A percentile compares a stretch with the other conserved stretches of the same genome.
phyloP scores from a whole-genome alignment of 2,888 invertebrate genomes.

The Tetrapedia diversipes region DNA sequence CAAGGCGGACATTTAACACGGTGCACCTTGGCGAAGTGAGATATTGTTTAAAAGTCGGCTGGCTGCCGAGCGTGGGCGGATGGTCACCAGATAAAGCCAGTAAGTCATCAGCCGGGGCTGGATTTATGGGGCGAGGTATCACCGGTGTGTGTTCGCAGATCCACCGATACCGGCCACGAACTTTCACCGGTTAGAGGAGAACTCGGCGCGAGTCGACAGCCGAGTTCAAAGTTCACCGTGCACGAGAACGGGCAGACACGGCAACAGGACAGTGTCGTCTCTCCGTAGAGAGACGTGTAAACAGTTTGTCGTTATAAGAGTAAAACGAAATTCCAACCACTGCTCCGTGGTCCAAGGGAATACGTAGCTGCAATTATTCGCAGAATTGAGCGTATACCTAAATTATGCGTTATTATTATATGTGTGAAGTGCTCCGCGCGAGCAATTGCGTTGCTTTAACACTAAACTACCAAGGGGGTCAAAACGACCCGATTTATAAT shows the following conservation, averaged over 20 bases:
- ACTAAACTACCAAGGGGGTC: too few species aligned
- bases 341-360: too few species aligned
- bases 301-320: too few species aligned
- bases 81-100: constrained; percentile 50
- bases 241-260: constrained; percentile 7
- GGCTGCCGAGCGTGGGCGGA: constrained; percentile 54
- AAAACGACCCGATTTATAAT: too few species aligned
- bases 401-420: too few species aligned
- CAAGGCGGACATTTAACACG: constrained; percentile 37
- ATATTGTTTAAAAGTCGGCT: constrained; percentile 60
- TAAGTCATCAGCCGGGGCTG: constrained; percentile 50
- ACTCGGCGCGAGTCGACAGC: constrained; percentile 17
- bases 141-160: constrained; percentile 39
- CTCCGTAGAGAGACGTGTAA: too few species aligned
- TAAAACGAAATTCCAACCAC: constrained; percentile 7
- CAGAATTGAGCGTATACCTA: too few species aligned
- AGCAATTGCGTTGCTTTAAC: too few species aligned
- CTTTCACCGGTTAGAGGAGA: constrained; percentile 47
- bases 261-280: neutral
- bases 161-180: constrained; percentile 45
- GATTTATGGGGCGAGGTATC: constrained; percentile 51
- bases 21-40: constrained; percentile 50
- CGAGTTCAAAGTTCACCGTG: constrained; percentile 46
- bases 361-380: too few species aligned
- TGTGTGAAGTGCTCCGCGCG: too few species aligned